A percentile compares a stretch with the other conserved stretches of the same genome.
phyloP scores from a whole-genome alignment of 2,113 vertebrate genomes.

The Sander vitreus region DNA sequence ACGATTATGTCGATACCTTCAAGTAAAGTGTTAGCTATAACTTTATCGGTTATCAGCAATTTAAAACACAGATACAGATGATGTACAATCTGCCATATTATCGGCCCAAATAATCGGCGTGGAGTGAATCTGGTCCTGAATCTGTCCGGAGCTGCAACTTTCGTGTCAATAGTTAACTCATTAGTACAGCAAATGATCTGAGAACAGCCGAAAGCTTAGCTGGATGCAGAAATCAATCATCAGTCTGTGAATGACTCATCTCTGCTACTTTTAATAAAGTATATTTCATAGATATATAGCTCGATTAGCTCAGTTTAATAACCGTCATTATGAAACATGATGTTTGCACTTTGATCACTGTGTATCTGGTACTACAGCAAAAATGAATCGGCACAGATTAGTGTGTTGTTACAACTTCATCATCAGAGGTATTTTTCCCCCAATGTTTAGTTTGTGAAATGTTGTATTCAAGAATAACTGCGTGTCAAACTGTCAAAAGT shows the following conservation, averaged over 20 bases:
- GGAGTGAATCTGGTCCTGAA: no score
- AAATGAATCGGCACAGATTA: not conserved
- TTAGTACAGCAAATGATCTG: no score
- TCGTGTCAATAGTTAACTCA: not conserved
- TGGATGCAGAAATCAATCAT: not conserved
- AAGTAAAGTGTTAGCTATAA: no score
- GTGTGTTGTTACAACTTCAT: not conserved
- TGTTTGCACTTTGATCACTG: constrained; percentile 60
- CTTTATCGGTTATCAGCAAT: no score
- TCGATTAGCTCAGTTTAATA: not conserved
- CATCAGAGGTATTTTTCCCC: not conserved
- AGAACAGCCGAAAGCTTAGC: no score
- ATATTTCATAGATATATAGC: not conserved
- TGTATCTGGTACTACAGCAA: constrained; percentile 38
- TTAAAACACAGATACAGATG: no score
- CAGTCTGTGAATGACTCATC: not conserved
- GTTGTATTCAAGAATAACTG: not conserved
- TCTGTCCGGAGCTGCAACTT: not conserved
- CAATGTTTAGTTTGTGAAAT: constrained; percentile 11
- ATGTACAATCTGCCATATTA: no score
- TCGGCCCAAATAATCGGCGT: no score
- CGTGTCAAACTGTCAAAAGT: not conserved
- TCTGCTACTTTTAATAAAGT: not conserved
- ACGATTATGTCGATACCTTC: no score
- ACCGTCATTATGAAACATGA: not conserved